Evolutionary conservation across 1,140 invertebrate species (phyloP).

Genomic region (Tenebrio molitor): DNA sequence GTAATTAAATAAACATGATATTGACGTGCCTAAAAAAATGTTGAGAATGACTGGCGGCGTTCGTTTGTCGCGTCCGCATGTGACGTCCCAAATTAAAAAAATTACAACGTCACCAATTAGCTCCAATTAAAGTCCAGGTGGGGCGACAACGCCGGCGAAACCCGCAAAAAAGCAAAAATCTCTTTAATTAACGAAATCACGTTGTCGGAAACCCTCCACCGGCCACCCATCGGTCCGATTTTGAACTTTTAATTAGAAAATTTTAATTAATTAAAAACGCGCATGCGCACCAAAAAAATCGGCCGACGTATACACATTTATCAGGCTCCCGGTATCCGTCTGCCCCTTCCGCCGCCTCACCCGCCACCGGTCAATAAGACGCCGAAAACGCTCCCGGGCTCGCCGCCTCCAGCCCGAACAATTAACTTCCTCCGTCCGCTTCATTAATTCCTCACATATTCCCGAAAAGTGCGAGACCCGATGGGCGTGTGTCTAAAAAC

Average conservation of each 20-base stretch:
- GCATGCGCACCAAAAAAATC: slow-evolving; percentile 30
- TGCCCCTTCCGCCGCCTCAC: slow-evolving; percentile 33
- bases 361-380: slow-evolving; percentile 58
- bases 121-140: slow-evolving; percentile 3
- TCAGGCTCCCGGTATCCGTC: slow-evolving; percentile 4
- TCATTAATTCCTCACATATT: slow-evolving; percentile 20
- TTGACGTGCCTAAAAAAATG: too few species aligned
- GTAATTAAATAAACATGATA: too few species aligned
- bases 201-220: slow-evolving; percentile 7
- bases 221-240: background rate
- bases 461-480: background rate
- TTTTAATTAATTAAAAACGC: slow-evolving; percentile 25
- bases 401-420: slow-evolving; percentile 39
- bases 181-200: slow-evolving; percentile 8
- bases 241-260: slow-evolving; percentile 14
- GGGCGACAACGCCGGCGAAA: background rate
- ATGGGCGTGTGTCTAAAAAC: background rate
- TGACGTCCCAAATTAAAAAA: background rate
- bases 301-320: slow-evolving; percentile 17
- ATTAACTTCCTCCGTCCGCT: slow-evolving; percentile 28
- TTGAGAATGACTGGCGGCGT: too few species aligned
- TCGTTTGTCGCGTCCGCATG: too few species aligned
- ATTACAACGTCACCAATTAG: slow-evolving; percentile 27
- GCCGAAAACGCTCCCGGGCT: slow-evolving; percentile 46
- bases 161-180: background rate